A percentile compares a stretch with the other conserved stretches of the same genome.
Evolutionary conservation across 2,113 vertebrate genomes (phyloP).

Genomic region (Rhombomys opimus): DNA sequence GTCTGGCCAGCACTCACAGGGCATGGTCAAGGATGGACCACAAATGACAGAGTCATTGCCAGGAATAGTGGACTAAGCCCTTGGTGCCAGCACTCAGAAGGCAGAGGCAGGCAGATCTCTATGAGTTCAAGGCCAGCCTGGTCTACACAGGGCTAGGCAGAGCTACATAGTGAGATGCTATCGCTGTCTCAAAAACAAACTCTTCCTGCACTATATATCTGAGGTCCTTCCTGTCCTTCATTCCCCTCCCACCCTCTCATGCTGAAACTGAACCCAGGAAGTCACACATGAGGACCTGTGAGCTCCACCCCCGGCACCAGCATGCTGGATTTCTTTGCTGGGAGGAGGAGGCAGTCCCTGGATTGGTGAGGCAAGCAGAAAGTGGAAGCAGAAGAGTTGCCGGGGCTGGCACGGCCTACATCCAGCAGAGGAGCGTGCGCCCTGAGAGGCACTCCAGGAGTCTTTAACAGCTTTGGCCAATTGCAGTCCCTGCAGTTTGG

Average conservation of each 20-base stretch:
- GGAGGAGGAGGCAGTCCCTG: constrained; percentile 5
- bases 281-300: background rate
- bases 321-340: background rate
- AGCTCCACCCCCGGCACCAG: background rate
- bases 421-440: background rate
- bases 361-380: background rate
- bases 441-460: background rate
- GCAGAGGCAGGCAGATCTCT: background rate
- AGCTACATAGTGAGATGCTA: background rate
- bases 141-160: background rate
- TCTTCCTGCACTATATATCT: background rate
- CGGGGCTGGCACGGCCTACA: background rate
- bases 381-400: background rate
- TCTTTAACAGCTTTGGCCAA: background rate
- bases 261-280: background rate
- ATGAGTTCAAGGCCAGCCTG: background rate
- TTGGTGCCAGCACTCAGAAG: background rate
- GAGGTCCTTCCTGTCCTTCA: background rate
- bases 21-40: background rate
- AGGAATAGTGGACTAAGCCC: background rate
- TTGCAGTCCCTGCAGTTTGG: background rate
- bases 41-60: background rate
- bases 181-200: background rate
- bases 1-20: background rate
- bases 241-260: background rate